These are phyloP conservation scores for Drosophila pseudoananassae DNA, from an alignment of 1,140 invertebrate species.

Conservation along the genomic window DNA sequence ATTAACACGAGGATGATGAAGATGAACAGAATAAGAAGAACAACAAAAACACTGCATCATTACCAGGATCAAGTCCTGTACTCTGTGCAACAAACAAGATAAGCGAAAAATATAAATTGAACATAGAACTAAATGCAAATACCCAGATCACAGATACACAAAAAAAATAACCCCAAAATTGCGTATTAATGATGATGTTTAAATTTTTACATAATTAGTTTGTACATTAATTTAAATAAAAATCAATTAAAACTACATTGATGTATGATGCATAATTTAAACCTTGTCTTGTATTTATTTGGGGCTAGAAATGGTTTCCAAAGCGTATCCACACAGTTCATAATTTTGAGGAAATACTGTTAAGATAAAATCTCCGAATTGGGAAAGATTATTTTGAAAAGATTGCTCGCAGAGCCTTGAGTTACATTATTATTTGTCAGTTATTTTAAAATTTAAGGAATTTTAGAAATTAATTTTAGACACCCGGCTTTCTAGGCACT, in stretches of 20 bases:
- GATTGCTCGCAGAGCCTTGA: not conserved
- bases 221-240: conserved; percentile 83
- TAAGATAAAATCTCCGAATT: not conserved
- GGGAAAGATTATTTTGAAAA: not conserved
- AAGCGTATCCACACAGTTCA: no score
- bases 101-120: not conserved
- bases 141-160: conserved; percentile 33
- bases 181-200: conserved; percentile 78
- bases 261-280: conserved; percentile 38
- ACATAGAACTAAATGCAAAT: conserved; percentile 51
- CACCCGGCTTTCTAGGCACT: conserved; percentile 9
- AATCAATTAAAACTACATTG: conserved; percentile 73
- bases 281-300: not conserved
- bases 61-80: conserved; percentile 39
- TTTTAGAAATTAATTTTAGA: not conserved
- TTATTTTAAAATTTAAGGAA: not conserved
- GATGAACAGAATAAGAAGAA: conserved; percentile 35
- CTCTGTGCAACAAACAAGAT: conserved; percentile 30
- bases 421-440: not conserved
- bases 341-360: not conserved
- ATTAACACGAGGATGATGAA: conserved; percentile 35
- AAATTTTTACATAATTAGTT: conserved; percentile 82
- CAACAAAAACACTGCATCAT: conserved; percentile 34
- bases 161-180: conserved; percentile 65
- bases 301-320: no score